phyloP scores from a whole-genome alignment of 2,113 vertebrate species.

The Stegastes partitus region DNA sequence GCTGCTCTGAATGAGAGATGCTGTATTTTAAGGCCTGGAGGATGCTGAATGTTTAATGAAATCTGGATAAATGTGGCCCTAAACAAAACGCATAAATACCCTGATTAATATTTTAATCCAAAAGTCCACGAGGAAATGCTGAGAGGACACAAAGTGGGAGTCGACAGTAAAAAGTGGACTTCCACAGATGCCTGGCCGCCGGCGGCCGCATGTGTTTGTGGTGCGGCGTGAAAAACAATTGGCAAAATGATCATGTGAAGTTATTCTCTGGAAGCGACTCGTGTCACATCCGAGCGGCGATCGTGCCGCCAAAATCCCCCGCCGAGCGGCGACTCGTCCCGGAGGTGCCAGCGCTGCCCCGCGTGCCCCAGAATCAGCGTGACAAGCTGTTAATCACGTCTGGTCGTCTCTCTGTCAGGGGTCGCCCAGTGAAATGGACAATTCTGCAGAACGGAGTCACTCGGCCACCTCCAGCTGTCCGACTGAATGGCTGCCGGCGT shows the following conservation, averaged over 20 bases:
- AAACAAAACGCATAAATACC: background rate
- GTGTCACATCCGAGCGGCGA: constrained; percentile 22
- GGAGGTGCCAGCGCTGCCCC: background rate
- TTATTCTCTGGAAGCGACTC: constrained; percentile 14
- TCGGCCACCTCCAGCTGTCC: constrained; percentile 44
- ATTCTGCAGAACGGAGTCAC: constrained; percentile 18
- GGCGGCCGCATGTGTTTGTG: background rate
- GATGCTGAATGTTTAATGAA: constrained; percentile 38
- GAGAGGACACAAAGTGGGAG: background rate
- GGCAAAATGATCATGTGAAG: constrained; percentile 6
- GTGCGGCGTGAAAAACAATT: background rate
- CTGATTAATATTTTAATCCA: constrained; percentile 6
- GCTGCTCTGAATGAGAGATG: constrained; percentile 33
- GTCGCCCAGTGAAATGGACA: constrained; percentile 22
- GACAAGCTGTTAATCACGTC: constrained; percentile 61
- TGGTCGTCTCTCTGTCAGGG: constrained; percentile 49
- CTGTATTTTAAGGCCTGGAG: constrained; percentile 43
- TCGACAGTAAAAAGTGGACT: background rate
- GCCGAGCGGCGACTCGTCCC: constrained; percentile 3
- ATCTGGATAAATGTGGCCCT: constrained; percentile 25
- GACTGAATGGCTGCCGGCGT: constrained; percentile 13
- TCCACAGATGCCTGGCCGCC: background rate
- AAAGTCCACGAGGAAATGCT: constrained; percentile 2
- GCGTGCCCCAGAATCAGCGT: constrained; percentile 52
- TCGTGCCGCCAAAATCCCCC: background rate